Conservation (phyloP, 2,113 vertebrate species). For the Ovis canadensis region DNA sequence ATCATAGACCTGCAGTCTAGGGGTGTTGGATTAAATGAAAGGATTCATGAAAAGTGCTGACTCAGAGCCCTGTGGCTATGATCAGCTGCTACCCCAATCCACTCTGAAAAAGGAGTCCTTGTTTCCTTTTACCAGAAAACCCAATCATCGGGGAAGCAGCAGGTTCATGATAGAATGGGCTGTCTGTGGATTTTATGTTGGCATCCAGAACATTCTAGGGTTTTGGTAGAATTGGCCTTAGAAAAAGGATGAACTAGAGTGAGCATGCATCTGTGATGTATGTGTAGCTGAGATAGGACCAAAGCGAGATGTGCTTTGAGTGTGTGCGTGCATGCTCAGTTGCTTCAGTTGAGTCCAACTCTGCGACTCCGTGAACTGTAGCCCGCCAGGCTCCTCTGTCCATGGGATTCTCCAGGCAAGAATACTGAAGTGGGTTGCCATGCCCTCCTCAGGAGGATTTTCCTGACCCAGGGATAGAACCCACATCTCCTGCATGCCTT, state of each 20-base stretch:
- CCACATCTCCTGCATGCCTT: not conserved
- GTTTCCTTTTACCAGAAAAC: not conserved
- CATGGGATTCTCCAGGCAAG: not conserved
- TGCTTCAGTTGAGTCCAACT: not conserved
- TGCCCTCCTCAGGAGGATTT: not conserved
- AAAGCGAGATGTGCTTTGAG: not conserved
- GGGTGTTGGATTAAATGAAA: not conserved
- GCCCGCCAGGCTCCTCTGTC: not conserved
- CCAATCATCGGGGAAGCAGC: not conserved
- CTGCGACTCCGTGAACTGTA: accelerated
- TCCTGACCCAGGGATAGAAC: not conserved
- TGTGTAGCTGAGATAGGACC: not conserved
- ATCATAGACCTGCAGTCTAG: not conserved
- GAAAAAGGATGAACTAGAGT: not conserved
- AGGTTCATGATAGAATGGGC: not conserved
- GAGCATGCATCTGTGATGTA: not conserved
- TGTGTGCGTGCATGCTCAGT: not conserved
- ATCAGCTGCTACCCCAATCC: accelerated
- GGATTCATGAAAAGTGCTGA: too few species aligned
- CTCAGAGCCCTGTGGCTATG: accelerated
- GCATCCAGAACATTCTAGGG: not conserved
- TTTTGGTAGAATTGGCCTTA: not conserved
- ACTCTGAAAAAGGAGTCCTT: not conserved
- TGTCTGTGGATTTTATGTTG: not conserved
- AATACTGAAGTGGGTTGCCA: not conserved